Evolutionary conservation across 1,140 invertebrate species (phyloP).

Genomic region (Tetramorium parvispinum): DNA sequence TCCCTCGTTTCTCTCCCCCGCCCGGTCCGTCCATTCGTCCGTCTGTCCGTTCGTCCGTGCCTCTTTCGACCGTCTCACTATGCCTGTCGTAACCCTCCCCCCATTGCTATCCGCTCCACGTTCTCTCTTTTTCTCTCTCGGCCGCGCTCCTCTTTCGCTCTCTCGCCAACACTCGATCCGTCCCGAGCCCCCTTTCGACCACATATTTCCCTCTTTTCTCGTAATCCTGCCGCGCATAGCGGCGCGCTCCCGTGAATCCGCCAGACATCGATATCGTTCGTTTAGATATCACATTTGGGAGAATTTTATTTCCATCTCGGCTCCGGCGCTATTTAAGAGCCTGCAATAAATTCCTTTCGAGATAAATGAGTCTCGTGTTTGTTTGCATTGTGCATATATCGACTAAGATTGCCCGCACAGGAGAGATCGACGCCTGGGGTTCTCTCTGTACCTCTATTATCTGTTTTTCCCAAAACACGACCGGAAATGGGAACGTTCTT

Average conservation of each 20-base stretch:
- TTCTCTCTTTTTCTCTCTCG: conserved; percentile 40
- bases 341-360: neutral
- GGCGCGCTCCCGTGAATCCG: neutral
- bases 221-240: neutral
- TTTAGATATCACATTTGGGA: neutral
- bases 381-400: neutral
- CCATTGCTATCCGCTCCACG: conserved; percentile 22
- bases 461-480: neutral
- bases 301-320: neutral
- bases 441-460: neutral
- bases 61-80: conserved; percentile 52
- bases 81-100: conserved; percentile 15
- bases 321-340: neutral
- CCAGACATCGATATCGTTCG: neutral
- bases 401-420: neutral
- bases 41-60: conserved; percentile 17
- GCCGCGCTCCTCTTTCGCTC: conserved; percentile 6
- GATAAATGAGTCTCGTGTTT: neutral
- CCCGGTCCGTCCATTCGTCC: neutral
- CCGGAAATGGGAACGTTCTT: neutral
- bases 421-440: no score
- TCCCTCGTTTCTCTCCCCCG: conserved; percentile 35
- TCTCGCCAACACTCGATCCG: neutral
- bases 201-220: neutral
- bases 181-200: neutral